A percentile compares a stretch with the other conserved stretches of the same genome.
These are phyloP conservation scores for Pelobates cultripes DNA, from an alignment of 2,797 vertebrate species.

Conservation along the genomic window DNA sequence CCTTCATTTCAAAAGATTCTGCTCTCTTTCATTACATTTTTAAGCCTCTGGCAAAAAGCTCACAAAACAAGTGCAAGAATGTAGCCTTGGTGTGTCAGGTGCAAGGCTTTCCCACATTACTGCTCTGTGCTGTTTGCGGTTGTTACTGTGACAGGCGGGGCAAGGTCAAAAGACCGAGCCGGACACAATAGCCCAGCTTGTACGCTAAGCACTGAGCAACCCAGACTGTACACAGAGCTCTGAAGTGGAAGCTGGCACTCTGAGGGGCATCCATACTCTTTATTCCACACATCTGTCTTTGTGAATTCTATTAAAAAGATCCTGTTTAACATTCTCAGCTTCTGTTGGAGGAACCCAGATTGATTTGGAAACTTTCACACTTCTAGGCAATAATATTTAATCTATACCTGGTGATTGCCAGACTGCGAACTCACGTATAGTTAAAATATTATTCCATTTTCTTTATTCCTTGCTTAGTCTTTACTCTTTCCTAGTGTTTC, in stretches of 20 bases:
- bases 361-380: too few relatives aligned
- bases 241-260: slow-evolving; percentile 13
- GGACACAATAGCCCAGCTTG: slow-evolving; percentile 46
- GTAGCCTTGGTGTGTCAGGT: slow-evolving; percentile 40
- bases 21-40: background rate
- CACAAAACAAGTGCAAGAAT: slow-evolving; percentile 18
- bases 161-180: slow-evolving; percentile 42
- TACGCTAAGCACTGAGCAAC: slow-evolving; percentile 27
- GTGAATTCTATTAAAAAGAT: background rate
- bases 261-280: slow-evolving; percentile 27
- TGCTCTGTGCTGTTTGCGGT: slow-evolving; percentile 18
- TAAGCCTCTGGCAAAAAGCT: background rate
- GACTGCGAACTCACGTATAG: too few relatives aligned
- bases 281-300: slow-evolving; percentile 26
- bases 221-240: slow-evolving; percentile 12
- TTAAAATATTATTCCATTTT: too few relatives aligned
- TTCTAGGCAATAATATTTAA: too few relatives aligned
- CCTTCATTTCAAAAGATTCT: background rate
- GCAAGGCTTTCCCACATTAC: slow-evolving; percentile 47
- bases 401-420: too few relatives aligned
- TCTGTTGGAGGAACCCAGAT: too few relatives aligned
- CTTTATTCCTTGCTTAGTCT: too few relatives aligned
- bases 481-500: too few relatives aligned
- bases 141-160: slow-evolving; percentile 40
- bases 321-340: too few relatives aligned